Evolutionary conservation across 2,888 invertebrate species (phyloP), one percentile per base, ranked within the genome.

Genomic region (Dorcus hopei): DNA sequence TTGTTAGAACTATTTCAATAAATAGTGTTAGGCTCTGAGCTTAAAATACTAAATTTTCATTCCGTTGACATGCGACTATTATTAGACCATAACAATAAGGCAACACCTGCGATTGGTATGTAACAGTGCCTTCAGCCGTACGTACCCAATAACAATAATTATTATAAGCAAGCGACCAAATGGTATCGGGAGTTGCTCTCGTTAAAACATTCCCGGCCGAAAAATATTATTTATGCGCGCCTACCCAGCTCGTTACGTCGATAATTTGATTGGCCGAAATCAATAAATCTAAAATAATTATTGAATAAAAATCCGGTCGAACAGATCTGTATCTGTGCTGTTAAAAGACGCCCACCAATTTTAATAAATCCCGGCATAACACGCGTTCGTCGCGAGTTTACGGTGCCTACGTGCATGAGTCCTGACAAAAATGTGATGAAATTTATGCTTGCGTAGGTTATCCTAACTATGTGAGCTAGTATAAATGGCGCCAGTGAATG

Each of bases 311-410:
- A 11, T 23, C 23, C 16, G 23, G 45, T 45, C 45, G 45, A 4
- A 19, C 23, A 45, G 45, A 45, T 26, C 41, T 11, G 45, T 43
- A 42, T 38, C 53, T 38, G 33, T 38, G 45, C 45, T 45, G 45
- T 57, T 57, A 57, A 48, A 57, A 16, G 45, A 51, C 57, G 57
- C 57, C 57, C 52, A 57, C 57, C 19, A 51, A 57, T 57, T 52
- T 57, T 57, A 57, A 57, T 57, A 57, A 57, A 57, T 57, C 52
- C 47, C 38, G 38, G 51, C 51, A 43, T 50, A 50, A 49, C 56
- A 56, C 56, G 51, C 56, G 33, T 50, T 38, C 26, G 49, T 50
- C 38, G 50, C 39, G 39, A 40, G 33, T 50, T 50, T 50, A 50
- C 50, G 39, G 11, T 57, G 57, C 52, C 57, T 48, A 54, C 54